Evolutionary conservation across 1,140 invertebrate genomes (phyloP).

Genomic region (Hylaeus anthracinus): DNA sequence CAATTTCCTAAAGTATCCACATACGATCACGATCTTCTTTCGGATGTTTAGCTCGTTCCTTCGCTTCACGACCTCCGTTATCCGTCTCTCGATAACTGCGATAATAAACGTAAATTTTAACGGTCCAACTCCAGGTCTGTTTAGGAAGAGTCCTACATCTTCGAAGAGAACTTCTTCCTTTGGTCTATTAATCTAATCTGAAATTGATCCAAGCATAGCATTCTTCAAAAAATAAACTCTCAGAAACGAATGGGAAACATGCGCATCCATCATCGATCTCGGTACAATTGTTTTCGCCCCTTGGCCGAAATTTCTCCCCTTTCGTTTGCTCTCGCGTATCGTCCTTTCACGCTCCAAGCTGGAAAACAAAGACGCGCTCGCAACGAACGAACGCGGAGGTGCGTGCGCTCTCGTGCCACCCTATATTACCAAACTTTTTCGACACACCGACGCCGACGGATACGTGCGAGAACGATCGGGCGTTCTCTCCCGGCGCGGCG

Average conservation of each 20-base stretch:
- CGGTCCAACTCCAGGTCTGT: too few species aligned
- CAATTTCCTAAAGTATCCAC: conserved; percentile 74
- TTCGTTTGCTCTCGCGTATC: not conserved
- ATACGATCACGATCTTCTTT: conserved; percentile 60
- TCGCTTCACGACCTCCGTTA: not conserved
- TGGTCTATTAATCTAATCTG: too few species aligned
- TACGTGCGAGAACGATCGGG: conserved; percentile 53
- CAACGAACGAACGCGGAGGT: not conserved
- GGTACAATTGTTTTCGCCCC: not conserved
- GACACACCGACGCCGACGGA: conserved; percentile 44
- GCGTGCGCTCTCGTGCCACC: conserved; percentile 30
- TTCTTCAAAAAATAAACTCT: not conserved
- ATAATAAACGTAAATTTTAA: not conserved
- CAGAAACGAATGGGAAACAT: too few species aligned
- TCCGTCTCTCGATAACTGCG: not conserved
- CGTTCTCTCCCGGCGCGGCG: conserved; percentile 39
- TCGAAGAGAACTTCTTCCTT: too few species aligned
- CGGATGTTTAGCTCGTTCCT: conserved; percentile 15
- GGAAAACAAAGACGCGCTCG: not conserved
- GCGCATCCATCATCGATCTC: not conserved
- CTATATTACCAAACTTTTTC: conserved; percentile 77
- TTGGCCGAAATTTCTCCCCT: not conserved
- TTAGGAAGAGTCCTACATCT: too few species aligned
- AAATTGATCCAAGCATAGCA: too few species aligned
- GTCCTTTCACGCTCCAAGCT: not conserved